These are phyloP conservation scores for Ochropleura plecta DNA, from an alignment of 2,888 invertebrate species.

Conservation along the genomic window DNA sequence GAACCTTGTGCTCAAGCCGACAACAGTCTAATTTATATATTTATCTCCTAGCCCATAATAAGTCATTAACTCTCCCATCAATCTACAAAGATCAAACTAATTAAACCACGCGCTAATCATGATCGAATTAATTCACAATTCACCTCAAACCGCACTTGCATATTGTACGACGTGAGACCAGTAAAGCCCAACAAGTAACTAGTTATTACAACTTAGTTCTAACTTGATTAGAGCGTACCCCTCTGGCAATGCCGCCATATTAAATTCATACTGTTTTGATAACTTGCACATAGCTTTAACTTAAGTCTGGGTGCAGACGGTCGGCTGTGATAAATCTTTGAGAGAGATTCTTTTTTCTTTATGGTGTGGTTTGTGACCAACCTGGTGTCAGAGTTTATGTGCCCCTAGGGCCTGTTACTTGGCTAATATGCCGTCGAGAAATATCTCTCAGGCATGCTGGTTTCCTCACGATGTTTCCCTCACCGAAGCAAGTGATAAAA, in stretches of 20 bases:
- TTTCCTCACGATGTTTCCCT: no score
- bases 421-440: no score
- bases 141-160: slow-evolving; percentile 29
- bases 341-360: no score
- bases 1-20: not conserved
- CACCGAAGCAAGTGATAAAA: no score
- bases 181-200: slow-evolving; percentile 43
- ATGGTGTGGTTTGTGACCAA: no score
- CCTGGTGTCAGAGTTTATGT: no score
- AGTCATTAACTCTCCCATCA: not conserved
- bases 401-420: no score
- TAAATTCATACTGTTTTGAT: slow-evolving; percentile 59
- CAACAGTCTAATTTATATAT: slow-evolving; percentile 9
- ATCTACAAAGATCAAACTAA: not conserved
- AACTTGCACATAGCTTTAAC: slow-evolving; percentile 38
- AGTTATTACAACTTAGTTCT: slow-evolving; percentile 32
- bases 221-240: slow-evolving; percentile 45
- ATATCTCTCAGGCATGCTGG: no score
- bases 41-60: not conserved
- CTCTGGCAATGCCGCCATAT: slow-evolving; percentile 35
- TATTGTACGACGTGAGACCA: slow-evolving; percentile 32
- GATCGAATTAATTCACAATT: slow-evolving; percentile 22
- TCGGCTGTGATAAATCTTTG: not conserved
- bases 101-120: slow-evolving; percentile 3
- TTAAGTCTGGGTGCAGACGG: slow-evolving; percentile 30